Conservation (phyloP, 1,140 invertebrate genomes). For the Plectrocnemia conspersa region DNA sequence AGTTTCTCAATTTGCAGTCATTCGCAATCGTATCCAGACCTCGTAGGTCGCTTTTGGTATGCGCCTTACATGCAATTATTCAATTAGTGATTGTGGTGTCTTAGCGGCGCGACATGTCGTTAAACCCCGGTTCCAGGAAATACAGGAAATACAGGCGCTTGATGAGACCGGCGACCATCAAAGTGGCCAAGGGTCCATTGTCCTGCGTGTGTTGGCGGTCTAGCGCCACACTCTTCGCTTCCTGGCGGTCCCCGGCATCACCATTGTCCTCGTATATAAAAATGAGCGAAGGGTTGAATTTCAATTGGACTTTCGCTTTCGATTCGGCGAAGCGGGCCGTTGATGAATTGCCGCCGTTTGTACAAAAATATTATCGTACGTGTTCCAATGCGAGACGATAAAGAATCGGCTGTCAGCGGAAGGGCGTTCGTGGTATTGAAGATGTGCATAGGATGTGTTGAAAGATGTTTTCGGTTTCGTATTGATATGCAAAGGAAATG, state of each 20-base stretch:
- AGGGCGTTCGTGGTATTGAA: no score
- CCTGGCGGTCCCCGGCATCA: neutral
- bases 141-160: neutral
- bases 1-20: no score
- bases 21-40: neutral
- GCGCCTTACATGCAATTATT: constrained; percentile 8
- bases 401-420: neutral
- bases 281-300: neutral
- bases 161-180: neutral
- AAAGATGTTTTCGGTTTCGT: no score
- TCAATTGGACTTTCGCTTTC: neutral
- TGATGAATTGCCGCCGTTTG: constrained; percentile 3
- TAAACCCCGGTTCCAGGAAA: constrained; percentile 8
- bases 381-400: neutral
- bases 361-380: no score
- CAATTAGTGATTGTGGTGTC: neutral
- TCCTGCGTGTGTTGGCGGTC: neutral
- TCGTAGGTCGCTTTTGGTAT: neutral
- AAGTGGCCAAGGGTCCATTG: constrained; percentile 2
- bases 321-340: neutral
- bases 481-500: no score
- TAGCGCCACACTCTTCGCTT: constrained; percentile 8
- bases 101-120: constrained; percentile 5
- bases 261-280: neutral
- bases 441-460: no score